Conservation (phyloP, 1,140 invertebrate genomes). For the Lamellibrachia luymesi region DNA sequence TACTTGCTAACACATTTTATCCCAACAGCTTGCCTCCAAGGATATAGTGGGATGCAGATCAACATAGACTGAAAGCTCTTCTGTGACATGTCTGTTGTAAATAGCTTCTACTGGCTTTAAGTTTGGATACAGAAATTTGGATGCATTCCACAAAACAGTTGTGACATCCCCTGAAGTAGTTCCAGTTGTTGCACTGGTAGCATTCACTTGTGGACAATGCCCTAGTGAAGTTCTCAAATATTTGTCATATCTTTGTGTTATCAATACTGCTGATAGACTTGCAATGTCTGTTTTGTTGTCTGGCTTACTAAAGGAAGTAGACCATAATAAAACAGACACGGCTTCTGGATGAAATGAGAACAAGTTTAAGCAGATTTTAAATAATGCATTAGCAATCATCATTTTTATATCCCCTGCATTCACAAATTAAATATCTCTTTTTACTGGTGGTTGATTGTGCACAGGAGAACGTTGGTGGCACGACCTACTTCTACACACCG, state of each 20-base stretch:
- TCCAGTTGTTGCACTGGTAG: too few relatives aligned
- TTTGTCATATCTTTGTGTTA: neutral
- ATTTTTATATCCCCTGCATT: neutral
- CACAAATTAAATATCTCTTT: neutral
- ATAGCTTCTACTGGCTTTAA: too few relatives aligned
- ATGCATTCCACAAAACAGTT: too few relatives aligned
- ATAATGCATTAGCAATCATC: neutral
- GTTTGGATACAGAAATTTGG: too few relatives aligned
- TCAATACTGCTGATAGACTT: neutral
- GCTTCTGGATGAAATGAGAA: conserved; percentile 15
- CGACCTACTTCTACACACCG: conserved; percentile 84
- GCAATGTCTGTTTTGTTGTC: conserved; percentile 8
- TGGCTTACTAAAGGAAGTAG: conserved; percentile 17
- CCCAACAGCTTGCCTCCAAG: too few relatives aligned
- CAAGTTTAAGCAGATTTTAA: neutral
- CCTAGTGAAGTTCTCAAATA: neutral
- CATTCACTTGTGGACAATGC: too few relatives aligned
- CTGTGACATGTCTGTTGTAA: too few relatives aligned
- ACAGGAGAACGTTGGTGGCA: conserved; percentile 88
- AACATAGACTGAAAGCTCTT: too few relatives aligned
- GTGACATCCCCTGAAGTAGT: too few relatives aligned
- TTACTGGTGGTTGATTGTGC: conserved; percentile 28
- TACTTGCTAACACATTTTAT: too few relatives aligned
- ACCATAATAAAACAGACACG: conserved; percentile 21
- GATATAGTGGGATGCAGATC: too few relatives aligned